These are phyloP conservation scores for Gymnodraco acuticeps DNA, from an alignment of 2,797 vertebrate genomes.

Conservation along the genomic window DNA sequence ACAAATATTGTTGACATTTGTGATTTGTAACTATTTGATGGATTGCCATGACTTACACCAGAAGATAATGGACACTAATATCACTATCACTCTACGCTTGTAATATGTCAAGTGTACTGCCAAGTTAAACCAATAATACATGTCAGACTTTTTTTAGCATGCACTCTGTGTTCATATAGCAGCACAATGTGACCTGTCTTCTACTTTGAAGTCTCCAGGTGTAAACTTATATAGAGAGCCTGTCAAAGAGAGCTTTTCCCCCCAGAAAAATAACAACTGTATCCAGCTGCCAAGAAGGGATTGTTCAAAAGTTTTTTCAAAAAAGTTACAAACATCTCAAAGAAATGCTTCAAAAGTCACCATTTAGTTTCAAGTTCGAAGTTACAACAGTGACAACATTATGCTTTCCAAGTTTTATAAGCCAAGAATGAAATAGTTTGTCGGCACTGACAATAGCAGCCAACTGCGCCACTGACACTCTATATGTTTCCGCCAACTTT, in stretches of 20 bases:
- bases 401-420: conserved; percentile 50
- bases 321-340: conserved; percentile 21
- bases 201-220: conserved; percentile 1
- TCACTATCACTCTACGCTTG: not conserved
- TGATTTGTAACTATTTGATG: no score
- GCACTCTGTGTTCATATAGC: not conserved
- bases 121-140: not conserved
- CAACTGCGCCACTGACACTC: conserved; percentile 47
- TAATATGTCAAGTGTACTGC: not conserved
- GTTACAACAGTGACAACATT: conserved; percentile 40
- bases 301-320: conserved; percentile 13
- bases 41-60: not conserved
- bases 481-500: conserved; percentile 61
- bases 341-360: conserved; percentile 7
- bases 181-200: not conserved
- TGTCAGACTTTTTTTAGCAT: not conserved
- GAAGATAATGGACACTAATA: no score
- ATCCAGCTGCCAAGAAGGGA: conserved; percentile 5
- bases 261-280: conserved; percentile 1
- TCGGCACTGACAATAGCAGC: conserved; percentile 29
- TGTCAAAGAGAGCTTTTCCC: conserved; percentile 4
- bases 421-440: conserved; percentile 58
- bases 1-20: no score
- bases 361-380: conserved; percentile 28
- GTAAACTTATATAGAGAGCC: not conserved